Base-by-base conservation (phyloP, 2,113 vertebrate species). In the Hymenochirus boettgeri region DNA sequence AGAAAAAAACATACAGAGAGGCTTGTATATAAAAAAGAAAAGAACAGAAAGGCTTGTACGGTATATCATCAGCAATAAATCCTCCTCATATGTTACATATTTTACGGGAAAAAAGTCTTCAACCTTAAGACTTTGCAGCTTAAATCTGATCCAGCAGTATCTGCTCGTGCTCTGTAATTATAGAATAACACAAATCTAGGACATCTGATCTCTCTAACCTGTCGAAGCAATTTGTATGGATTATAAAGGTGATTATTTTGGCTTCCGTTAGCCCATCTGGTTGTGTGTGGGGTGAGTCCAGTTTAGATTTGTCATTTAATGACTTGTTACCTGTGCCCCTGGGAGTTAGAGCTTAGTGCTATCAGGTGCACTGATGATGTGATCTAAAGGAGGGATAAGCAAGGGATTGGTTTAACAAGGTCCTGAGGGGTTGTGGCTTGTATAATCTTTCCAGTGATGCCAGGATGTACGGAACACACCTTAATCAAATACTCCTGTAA, bases 251-350 rank as follows among this genome's bases (percentile, higher is more conserved):
- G 72, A 73, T 82, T 72, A 74, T 64, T 51, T 72, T 65, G 66
- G 56, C 60, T 71, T 72, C 61, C 56, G 57, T 71, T 69, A 57
- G 57, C 71, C 54, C 3, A 0, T 64, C 73, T 74, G 63, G 62
- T 12, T 61, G 25, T 61, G 1, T 23, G 27, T 29, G 35, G 75
- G 47, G 57, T 42, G 74, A 69, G 57, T 67, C 69, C 75, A 71
- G 60, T 67, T 65, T 70, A 77, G 37, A 47, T 81, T 85, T 81
- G 82, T 77, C 83, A 81, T 73, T 77, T 87, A 80, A 73, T 79
- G 77, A 79, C 83, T 80, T 82, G 74, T 83, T 86, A 79, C 78
- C 65, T 58, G 61, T 65, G 77, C 61, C 83, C 74, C 73, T 76
- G 74, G 66, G 74, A 87, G 70, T 31, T 51, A 24, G n/a, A 19